Evolutionary conservation across 2,797 vertebrate genomes (phyloP).

Genomic region (Pogoniulus pusillus): DNA sequence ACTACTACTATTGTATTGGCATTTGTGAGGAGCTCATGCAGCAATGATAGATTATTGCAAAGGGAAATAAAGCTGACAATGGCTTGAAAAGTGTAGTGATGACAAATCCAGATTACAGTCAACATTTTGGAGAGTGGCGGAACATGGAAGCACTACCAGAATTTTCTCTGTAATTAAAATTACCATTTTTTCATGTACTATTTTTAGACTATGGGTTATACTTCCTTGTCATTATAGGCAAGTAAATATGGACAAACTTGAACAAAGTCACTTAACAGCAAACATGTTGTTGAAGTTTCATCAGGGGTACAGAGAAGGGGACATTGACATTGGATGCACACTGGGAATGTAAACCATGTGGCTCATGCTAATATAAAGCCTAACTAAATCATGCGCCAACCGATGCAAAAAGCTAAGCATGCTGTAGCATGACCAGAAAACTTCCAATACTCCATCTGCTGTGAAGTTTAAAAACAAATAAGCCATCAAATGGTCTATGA

Average conservation of each 20-base stretch:
- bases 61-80: not conserved
- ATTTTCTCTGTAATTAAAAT: not conserved
- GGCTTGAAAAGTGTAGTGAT: not conserved
- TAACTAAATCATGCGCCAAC: not conserved
- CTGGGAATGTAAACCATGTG: not conserved
- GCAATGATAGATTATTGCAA: not conserved
- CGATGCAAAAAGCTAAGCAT: not conserved
- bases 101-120: conserved; percentile 3
- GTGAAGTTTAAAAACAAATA: not conserved
- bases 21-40: not conserved
- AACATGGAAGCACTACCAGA: not conserved
- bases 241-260: not conserved
- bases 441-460: not conserved
- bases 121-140: not conserved
- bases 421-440: not conserved
- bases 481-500: not conserved
- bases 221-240: not conserved
- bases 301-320: not conserved
- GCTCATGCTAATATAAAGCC: not conserved
- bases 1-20: not conserved
- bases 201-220: not conserved
- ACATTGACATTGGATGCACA: not conserved
- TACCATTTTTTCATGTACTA: not conserved
- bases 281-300: not conserved
- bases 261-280: not conserved